Percentiles rank a stretch among this genome's conserved stretches.
These are phyloP conservation scores for Noctuana brunneofusca DNA, from an alignment of 2,888 invertebrate species.

Conservation along the genomic window DNA sequence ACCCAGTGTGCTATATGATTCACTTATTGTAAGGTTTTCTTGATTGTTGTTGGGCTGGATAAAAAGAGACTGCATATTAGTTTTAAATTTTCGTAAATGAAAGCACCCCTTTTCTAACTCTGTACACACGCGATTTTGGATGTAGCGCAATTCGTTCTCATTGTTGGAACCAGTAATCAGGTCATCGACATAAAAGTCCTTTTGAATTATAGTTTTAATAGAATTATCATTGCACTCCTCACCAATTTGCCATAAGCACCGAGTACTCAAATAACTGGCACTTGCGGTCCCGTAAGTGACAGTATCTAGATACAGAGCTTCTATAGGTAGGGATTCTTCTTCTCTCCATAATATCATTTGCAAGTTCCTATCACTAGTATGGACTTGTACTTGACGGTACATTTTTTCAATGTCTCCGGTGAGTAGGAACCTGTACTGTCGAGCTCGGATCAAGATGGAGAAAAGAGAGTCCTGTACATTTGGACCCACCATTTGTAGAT, in stretches of 20 bases:
- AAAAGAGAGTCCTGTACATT: slow-evolving; percentile 37
- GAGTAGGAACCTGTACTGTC: slow-evolving; percentile 33
- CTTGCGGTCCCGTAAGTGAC: slow-evolving; percentile 40
- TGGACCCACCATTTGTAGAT: slow-evolving; percentile 42
- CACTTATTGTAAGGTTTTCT: slow-evolving; percentile 39
- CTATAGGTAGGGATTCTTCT: slow-evolving; percentile 35
- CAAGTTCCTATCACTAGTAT: slow-evolving; percentile 37
- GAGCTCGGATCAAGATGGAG: slow-evolving; percentile 30
- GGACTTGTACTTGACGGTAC: slow-evolving; percentile 36
- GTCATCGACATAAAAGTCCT: slow-evolving; percentile 39
- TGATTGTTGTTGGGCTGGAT: not conserved
- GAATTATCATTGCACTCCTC: slow-evolving; percentile 30
- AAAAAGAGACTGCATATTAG: slow-evolving; percentile 18
- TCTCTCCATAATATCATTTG: slow-evolving; percentile 53
- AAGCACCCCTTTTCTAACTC: slow-evolving; percentile 35
- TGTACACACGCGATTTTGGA: slow-evolving; percentile 30
- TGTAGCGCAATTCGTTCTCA: slow-evolving; percentile 26
- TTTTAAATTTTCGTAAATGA: slow-evolving; percentile 38
- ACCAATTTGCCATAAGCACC: slow-evolving; percentile 39
- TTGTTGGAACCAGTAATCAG: slow-evolving; percentile 37
- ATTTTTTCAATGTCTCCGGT: slow-evolving; percentile 48
- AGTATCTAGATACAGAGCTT: slow-evolving; percentile 35
- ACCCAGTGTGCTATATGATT: slow-evolving; percentile 41
- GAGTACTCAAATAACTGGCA: slow-evolving; percentile 38
- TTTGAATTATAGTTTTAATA: slow-evolving; percentile 35